phyloP scores from a whole-genome alignment of 2,888 invertebrate species.

The Oligia latruncula region DNA sequence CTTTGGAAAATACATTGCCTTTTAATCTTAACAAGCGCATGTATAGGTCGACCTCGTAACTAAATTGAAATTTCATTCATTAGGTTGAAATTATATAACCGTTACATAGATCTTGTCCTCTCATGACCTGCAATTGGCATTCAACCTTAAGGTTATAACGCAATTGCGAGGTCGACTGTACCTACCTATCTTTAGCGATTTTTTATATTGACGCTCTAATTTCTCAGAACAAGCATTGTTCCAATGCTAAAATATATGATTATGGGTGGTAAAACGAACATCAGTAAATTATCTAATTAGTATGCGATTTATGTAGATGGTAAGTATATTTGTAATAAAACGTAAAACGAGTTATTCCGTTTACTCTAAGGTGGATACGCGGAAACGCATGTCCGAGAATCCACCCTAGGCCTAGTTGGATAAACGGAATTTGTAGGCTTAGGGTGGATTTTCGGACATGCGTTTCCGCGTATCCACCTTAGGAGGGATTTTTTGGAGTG shows the following conservation, averaged over 20 bases:
- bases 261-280: not conserved
- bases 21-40: conserved; percentile 10
- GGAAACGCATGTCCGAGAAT: too few relatives aligned
- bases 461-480: too few relatives aligned
- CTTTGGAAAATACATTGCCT: conserved; percentile 18
- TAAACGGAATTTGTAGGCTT: too few relatives aligned
- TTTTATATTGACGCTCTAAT: not conserved
- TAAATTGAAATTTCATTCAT: not conserved
- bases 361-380: too few relatives aligned
- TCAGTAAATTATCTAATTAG: not conserved
- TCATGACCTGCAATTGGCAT: not conserved
- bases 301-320: not conserved
- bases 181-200: not conserved
- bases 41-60: not conserved
- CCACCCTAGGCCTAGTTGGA: too few relatives aligned
- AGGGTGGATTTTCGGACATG: too few relatives aligned
- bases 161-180: not conserved
- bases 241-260: not conserved
- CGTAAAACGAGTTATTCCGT: not conserved
- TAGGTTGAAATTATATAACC: not conserved
- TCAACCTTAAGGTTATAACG: not conserved
- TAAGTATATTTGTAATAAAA: not conserved
- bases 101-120: not conserved
- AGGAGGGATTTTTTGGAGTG: too few relatives aligned
- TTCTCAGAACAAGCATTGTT: conserved; percentile 20